Conservation (phyloP, 2,797 vertebrate species). For the Chloroceryle inda region DNA sequence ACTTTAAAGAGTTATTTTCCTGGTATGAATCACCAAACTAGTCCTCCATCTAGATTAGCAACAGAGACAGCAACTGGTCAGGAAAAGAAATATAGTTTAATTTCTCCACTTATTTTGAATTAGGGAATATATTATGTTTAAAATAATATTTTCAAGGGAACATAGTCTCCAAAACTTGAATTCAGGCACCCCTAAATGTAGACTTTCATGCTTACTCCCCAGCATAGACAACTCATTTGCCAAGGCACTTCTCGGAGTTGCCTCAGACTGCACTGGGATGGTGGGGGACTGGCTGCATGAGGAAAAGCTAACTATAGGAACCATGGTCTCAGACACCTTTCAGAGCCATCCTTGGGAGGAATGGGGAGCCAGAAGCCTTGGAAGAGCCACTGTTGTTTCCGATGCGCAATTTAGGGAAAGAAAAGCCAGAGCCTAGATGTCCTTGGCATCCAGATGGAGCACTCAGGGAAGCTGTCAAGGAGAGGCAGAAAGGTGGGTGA, state of each 20-base stretch:
- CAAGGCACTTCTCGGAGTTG: not conserved
- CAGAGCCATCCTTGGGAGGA: fast-evolving
- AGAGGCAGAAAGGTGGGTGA: not conserved
- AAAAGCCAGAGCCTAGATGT: not conserved
- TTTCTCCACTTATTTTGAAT: not conserved
- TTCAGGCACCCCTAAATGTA: not conserved
- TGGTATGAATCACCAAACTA: constrained; percentile 30
- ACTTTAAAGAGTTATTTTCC: constrained; percentile 31
- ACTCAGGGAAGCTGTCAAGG: fast-evolving
- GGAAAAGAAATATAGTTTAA: not conserved
- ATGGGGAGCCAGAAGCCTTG: not conserved
- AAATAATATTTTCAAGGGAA: not conserved
- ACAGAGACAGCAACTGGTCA: not conserved
- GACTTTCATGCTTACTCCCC: not conserved
- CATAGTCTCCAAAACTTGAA: not conserved
- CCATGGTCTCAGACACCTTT: not conserved
- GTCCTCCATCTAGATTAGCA: constrained; percentile 5
- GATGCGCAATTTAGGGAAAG: not conserved
- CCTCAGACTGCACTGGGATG: fast-evolving
- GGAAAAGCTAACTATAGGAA: not conserved
- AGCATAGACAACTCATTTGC: not conserved
- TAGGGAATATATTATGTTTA: not conserved
- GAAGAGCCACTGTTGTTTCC: not conserved
- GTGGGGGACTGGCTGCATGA: not conserved
- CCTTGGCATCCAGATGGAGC: not conserved